These are phyloP conservation scores for Eptesicus fuscus DNA, from an alignment of 2,113 vertebrate genomes.

Conservation along the genomic window DNA sequence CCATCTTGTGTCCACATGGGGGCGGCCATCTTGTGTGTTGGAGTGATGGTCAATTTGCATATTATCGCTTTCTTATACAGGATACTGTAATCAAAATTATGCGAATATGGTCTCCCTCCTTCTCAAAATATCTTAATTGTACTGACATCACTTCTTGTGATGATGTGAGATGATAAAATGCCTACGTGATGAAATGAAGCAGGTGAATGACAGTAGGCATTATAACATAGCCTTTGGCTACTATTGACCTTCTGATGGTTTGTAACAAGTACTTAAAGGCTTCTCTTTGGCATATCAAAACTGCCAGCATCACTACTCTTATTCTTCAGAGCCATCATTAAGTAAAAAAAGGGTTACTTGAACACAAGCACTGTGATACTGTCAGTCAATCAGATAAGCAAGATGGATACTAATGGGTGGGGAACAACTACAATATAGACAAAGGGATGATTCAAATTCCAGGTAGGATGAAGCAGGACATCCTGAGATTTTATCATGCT, in stretches of 20 bases:
- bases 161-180: background rate
- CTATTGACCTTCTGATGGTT: background rate
- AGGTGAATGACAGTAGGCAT: background rate
- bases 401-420: background rate
- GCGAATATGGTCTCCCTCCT: background rate
- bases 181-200: background rate
- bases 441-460: background rate
- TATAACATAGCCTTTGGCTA: background rate
- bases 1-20: too few relatives aligned
- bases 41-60: too few relatives aligned
- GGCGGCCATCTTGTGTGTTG: too few relatives aligned
- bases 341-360: background rate
- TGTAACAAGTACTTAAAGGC: background rate
- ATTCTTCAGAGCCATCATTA: background rate
- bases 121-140: background rate
- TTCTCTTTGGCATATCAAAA: background rate
- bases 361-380: background rate
- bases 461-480: background rate
- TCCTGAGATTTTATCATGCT: background rate
- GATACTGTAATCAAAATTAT: background rate
- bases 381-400: background rate
- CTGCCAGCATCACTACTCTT: background rate
- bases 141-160: background rate
- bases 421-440: background rate
- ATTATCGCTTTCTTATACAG: background rate